A percentile compares a stretch with the other conserved stretches of the same genome.
Conservation (phyloP, 1,140 invertebrate genomes). For the Drosophila micromelanica region DNA sequence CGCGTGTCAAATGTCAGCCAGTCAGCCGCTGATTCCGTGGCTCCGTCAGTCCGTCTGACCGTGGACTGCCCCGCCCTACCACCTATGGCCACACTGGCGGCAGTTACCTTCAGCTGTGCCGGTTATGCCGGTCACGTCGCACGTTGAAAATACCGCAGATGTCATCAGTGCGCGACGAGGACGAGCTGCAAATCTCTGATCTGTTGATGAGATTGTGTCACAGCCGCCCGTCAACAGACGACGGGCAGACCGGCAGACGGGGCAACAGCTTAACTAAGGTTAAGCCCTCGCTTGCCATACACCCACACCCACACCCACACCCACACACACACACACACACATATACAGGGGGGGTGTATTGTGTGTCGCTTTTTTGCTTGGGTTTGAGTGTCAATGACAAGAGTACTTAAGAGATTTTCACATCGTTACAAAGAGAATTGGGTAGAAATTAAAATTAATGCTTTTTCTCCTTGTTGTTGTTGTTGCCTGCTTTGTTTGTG, state of each 20-base stretch:
- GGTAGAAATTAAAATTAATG: conserved; percentile 83
- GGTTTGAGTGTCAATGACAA: conserved; percentile 83
- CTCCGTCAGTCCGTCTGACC: conserved; percentile 22
- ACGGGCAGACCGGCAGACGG: conserved; percentile 59
- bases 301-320: conserved; percentile 26
- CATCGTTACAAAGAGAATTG: conserved; percentile 83
- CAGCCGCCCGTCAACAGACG: conserved; percentile 64
- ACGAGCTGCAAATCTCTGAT: conserved; percentile 74
- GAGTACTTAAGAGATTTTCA: conserved; percentile 84
- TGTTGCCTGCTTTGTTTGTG: conserved; percentile 18
- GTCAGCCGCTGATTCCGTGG: conserved; percentile 20
- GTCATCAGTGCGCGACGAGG: conserved; percentile 77
- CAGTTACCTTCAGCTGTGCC: conserved; percentile 20
- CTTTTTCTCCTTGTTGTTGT: conserved; percentile 39
- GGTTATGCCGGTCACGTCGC: conserved; percentile 80
- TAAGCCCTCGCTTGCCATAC: conserved; percentile 64
- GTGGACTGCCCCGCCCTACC: neutral
- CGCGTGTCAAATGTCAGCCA: conserved; percentile 81
- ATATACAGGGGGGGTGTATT: conserved; percentile 24
- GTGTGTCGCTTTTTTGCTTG: conserved; percentile 21
- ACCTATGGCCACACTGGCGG: neutral
- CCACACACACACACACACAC: conserved; percentile 18
- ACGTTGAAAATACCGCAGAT: conserved; percentile 83
- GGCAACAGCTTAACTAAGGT: conserved; percentile 80
- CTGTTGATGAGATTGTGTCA: conserved; percentile 83